These are phyloP conservation scores for Intellagama lesueurii DNA, from an alignment of 2,797 vertebrate species.

Conservation along the genomic window DNA sequence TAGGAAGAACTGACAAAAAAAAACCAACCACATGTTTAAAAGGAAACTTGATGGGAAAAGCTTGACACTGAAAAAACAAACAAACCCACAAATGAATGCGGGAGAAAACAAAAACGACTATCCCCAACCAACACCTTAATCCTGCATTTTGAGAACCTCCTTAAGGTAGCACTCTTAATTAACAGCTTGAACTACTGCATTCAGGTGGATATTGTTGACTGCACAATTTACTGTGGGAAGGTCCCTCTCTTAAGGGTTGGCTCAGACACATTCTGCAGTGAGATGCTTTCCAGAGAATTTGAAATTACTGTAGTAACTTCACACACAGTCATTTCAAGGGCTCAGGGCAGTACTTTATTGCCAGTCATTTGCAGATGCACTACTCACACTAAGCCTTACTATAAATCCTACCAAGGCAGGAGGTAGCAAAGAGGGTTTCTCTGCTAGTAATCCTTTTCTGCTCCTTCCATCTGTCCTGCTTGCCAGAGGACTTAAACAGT, in stretches of 20 bases:
- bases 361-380: constrained; percentile 23
- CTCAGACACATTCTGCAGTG: not conserved
- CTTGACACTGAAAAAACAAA: not conserved
- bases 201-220: not conserved
- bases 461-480: not conserved
- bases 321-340: constrained; percentile 15
- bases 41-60: not conserved
- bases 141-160: not conserved
- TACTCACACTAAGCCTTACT: constrained; percentile 1
- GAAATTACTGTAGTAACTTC: constrained; percentile 26
- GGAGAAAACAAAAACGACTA: not conserved
- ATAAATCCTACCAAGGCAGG: not conserved
- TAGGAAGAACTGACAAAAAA: not conserved
- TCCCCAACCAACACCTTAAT: not conserved
- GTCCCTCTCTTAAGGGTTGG: not conserved
- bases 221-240: constrained; percentile 12
- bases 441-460: not conserved
- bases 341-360: constrained; percentile 13
- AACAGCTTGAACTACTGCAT: not conserved
- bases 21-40: not conserved
- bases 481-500: not conserved
- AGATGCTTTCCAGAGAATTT: constrained; percentile 11
- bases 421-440: not conserved
- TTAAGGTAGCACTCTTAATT: not conserved
- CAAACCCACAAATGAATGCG: not conserved